phyloP scores from a whole-genome alignment of 2,888 invertebrate species.

The Serripes groenlandicus region DNA sequence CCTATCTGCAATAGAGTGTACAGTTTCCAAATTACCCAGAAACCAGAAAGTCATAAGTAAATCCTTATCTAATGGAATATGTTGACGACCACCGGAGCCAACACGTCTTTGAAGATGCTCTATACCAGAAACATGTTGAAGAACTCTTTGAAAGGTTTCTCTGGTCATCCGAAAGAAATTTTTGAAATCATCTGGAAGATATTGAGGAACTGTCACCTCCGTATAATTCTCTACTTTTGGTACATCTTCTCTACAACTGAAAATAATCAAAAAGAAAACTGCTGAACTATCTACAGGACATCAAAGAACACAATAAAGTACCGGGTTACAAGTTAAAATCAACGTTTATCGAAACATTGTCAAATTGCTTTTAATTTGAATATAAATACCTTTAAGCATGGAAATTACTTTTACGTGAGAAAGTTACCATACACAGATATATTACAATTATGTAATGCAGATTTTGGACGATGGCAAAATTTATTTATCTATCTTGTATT shows the following conservation, averaged over 20 bases:
- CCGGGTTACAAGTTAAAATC: too few relatives aligned
- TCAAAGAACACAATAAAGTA: too few relatives aligned
- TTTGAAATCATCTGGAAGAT: slow-evolving; percentile 36
- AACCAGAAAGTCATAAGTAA: slow-evolving; percentile 43
- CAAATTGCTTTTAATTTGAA: too few relatives aligned
- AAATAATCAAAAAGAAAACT: slow-evolving; percentile 4
- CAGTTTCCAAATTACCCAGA: slow-evolving; percentile 43
- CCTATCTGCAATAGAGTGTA: slow-evolving; percentile 41
- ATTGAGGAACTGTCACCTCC: slow-evolving; percentile 33
- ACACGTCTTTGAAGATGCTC: slow-evolving; percentile 2
- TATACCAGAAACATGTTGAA: slow-evolving; percentile 2
- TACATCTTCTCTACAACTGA: slow-evolving; percentile 23
- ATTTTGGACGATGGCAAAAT: too few relatives aligned
- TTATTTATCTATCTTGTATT: too few relatives aligned
- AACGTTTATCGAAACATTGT: too few relatives aligned
- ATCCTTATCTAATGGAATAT: slow-evolving; percentile 37
- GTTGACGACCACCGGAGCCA: slow-evolving; percentile 23
- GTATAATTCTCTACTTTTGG: slow-evolving; percentile 23
- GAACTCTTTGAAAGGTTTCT: slow-evolving; percentile 1
- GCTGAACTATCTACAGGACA: too few relatives aligned
- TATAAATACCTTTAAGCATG: too few relatives aligned
- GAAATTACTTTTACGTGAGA: too few relatives aligned
- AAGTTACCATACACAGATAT: too few relatives aligned
- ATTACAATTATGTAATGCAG: too few relatives aligned
- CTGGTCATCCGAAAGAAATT: slow-evolving; percentile 28